phyloP scores from a whole-genome alignment of 2,888 invertebrate genomes.

The Euproctis similis region DNA sequence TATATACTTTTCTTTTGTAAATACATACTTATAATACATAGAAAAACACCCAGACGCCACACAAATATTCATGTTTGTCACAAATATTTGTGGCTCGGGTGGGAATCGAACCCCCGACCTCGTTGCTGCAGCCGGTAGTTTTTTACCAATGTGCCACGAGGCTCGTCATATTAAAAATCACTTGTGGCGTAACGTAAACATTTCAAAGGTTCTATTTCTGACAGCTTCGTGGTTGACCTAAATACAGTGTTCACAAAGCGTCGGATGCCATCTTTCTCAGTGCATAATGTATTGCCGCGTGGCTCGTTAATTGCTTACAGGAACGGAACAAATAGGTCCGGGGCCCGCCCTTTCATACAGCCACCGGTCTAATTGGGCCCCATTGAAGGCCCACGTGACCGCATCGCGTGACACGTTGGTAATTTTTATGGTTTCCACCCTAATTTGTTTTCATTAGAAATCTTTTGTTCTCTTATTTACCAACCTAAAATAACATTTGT shows the following conservation, averaged over 20 bases:
- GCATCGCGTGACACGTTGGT: slow-evolving; percentile 23
- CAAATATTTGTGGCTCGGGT: too few relatives aligned
- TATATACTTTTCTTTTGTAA: too few relatives aligned
- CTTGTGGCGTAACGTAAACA: slow-evolving; percentile 3
- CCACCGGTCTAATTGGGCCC: slow-evolving; percentile 51
- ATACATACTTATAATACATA: too few relatives aligned
- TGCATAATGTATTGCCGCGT: slow-evolving; percentile 38
- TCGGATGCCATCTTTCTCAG: slow-evolving; percentile 24
- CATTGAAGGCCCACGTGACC: slow-evolving; percentile 48
- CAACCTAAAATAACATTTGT: too few relatives aligned
- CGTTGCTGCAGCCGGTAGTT: too few relatives aligned
- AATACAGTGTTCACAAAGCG: slow-evolving; percentile 20
- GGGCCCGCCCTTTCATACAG: slow-evolving; percentile 20
- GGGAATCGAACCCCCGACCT: too few relatives aligned
- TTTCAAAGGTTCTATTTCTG: slow-evolving; percentile 18
- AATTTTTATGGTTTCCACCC: slow-evolving; percentile 29
- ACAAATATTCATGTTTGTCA: too few relatives aligned
- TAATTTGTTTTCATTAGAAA: slow-evolving; percentile 7
- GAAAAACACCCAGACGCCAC: too few relatives aligned
- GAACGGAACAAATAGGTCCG: slow-evolving; percentile 23
- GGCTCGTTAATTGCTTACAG: slow-evolving; percentile 35
- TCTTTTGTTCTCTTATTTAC: too few relatives aligned
- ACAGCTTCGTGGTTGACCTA: slow-evolving; percentile 17
- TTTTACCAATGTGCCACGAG: too few relatives aligned
- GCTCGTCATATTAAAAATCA: too few relatives aligned